A percentile compares a stretch with the other conserved stretches of the same genome.
Evolutionary conservation across 2,888 invertebrate species (phyloP).

Genomic region (Nysson spinosus): DNA sequence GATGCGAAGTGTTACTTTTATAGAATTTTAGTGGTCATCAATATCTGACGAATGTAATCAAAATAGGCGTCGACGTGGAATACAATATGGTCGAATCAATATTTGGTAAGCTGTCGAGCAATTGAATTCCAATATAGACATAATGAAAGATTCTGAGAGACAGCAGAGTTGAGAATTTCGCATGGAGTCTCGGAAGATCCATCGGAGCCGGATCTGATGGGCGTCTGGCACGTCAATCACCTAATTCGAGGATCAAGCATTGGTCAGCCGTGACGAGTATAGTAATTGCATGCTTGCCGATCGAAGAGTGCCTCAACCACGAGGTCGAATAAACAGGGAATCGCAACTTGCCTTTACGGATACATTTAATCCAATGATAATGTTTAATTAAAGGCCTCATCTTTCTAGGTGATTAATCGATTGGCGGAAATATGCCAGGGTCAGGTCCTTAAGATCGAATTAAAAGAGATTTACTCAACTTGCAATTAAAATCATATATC

Average conservation of each 20-base stretch:
- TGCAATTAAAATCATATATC: constrained; percentile 20
- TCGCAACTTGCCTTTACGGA: constrained; percentile 36
- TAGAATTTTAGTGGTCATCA: too few relatives aligned
- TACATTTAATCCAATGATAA: constrained; percentile 60
- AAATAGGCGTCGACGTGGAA: constrained; percentile 13
- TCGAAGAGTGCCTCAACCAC: constrained; percentile 14
- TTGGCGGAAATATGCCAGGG: constrained; percentile 20
- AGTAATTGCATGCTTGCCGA: constrained; percentile 55
- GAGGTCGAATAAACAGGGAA: constrained; percentile 56
- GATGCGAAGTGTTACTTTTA: too few relatives aligned
- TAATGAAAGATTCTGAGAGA: constrained; percentile 13
- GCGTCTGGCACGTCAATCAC: constrained; percentile 55
- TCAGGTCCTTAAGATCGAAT: constrained; percentile 3
- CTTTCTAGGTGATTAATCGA: constrained; percentile 53
- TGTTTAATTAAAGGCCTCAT: constrained; percentile 59
- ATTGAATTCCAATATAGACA: constrained; percentile 13
- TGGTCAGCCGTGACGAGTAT: constrained; percentile 26
- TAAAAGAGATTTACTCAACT: not conserved
- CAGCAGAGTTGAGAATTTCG: too few relatives aligned
- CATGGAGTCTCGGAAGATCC: constrained; percentile 8
- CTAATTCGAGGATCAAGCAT: constrained; percentile 54
- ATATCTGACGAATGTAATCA: not conserved
- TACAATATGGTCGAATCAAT: constrained; percentile 23
- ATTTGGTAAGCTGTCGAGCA: constrained; percentile 27
- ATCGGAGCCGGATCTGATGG: constrained; percentile 29